Percentiles rank a stretch among this genome's conserved stretches.
Conservation (phyloP, 2,113 vertebrate genomes). For the Pandion haliaetus region DNA sequence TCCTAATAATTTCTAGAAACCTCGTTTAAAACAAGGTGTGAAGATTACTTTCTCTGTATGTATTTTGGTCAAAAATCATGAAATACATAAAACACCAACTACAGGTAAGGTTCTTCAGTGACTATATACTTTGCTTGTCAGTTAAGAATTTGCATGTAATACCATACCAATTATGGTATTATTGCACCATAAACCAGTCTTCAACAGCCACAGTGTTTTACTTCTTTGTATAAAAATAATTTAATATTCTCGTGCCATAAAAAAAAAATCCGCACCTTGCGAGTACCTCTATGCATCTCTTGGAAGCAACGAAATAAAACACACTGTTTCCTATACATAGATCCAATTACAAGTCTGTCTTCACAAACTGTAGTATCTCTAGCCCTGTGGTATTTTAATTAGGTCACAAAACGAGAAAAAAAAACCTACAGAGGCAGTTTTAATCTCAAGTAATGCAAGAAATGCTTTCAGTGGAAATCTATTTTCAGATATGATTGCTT, state of each 20-base stretch:
- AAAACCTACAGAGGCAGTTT: background rate
- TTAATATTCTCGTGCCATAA: background rate
- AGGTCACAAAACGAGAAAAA: background rate
- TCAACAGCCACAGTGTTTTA: background rate
- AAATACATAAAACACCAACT: background rate
- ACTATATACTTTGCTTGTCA: background rate
- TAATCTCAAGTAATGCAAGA: background rate
- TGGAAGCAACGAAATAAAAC: background rate
- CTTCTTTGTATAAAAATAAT: background rate
- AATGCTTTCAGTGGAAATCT: background rate
- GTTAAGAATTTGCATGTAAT: background rate
- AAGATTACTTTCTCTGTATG: background rate
- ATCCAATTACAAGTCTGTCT: background rate
- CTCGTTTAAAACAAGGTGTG: background rate
- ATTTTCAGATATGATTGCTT: background rate
- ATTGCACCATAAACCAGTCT: background rate
- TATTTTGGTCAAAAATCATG: background rate
- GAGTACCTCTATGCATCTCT: background rate
- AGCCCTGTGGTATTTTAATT: background rate
- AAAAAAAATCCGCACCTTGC: background rate
- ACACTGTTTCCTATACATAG: background rate
- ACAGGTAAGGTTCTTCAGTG: background rate
- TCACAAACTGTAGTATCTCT: background rate
- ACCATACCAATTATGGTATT: background rate
- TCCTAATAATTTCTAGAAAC: background rate